Conservation (phyloP, 30 jellyfish, hydroid and myxozoan genomes). For the Hydractinia echinata region DNA sequence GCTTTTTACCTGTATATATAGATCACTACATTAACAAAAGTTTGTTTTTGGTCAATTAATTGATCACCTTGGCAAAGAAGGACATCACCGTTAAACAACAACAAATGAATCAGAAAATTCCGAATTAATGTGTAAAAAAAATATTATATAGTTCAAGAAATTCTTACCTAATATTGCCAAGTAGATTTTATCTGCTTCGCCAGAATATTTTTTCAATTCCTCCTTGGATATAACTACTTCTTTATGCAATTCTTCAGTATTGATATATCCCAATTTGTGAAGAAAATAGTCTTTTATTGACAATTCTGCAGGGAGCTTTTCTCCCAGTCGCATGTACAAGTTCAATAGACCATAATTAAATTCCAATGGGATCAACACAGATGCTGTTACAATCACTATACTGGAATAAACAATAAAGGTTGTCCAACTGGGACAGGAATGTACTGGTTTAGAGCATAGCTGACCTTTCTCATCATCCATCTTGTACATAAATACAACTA, state of each 20-base stretch:
- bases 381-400: conserved; percentile 38
- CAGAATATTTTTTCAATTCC: conserved; percentile 55
- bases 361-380: conserved; percentile 53
- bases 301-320: not conserved
- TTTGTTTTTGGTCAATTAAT: no score
- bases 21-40: no score
- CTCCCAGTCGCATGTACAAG: not conserved
- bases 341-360: conserved; percentile 38
- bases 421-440: conserved; percentile 2
- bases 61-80: no score
- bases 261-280: not conserved
- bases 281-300: not conserved
- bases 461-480: not conserved
- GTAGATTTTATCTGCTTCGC: conserved; percentile 25
- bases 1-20: no score
- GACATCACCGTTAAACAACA: not conserved
- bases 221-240: conserved; percentile 47
- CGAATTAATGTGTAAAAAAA: no score
- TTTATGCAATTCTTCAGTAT: not conserved
- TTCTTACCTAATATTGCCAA: conserved; percentile 24
- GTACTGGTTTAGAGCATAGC: not conserved
- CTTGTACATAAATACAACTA: not conserved
- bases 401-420: conserved; percentile 30
- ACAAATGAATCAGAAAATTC: not conserved
- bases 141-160: not conserved